Base-by-base conservation (phyloP, 2,113 vertebrate species). In the Hystrix brachyura region DNA sequence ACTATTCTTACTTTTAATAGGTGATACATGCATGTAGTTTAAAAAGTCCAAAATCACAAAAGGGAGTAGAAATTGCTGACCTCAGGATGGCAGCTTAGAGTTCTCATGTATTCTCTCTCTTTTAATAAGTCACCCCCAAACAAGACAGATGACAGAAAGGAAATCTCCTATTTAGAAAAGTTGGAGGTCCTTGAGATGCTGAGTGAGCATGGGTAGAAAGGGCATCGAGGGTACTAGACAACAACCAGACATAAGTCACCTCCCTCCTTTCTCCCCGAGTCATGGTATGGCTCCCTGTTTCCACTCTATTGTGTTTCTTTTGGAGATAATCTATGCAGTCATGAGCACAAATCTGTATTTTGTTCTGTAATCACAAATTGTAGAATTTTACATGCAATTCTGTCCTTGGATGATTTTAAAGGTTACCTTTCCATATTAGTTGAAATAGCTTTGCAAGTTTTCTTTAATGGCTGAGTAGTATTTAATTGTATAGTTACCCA, bases 321-420 rank as follows among this genome's bases (percentile, higher is more conserved):
- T 3, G 5, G 78, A 89, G 32, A 46, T 65, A 86, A 90, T 92
- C 11, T 72, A n/a, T 62, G 46, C 23, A 62, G 25, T 71, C 38
- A 43, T 38, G 48, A 53, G 38, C 2, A 91, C 21, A 86, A 43
- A 38, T 69, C 7, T 51, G 0, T 51, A 14, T 76, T 86, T 64
- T 90, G 76, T 91, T 60, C n/a, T 71, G 14, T 65, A 89, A 65
- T 65, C 46, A 60, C 48, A 96, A 87, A 79, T 38, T 38, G 27
- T 76, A 48, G 9, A 17, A 19, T 64, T 57, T 90, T 51, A 78
- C 15, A 51, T 38, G 64, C 34, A 82, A 1, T 69, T 71, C 38
- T 89, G 32, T 38, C 19, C 43, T 79, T 86, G 34, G 14, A 53
- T 81, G 62, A 82, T 64, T 69, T 86, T 94, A 89, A 95, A 89